phyloP scores from a whole-genome alignment of 1,140 invertebrate genomes.

The Caenorhabditis briggsae region DNA sequence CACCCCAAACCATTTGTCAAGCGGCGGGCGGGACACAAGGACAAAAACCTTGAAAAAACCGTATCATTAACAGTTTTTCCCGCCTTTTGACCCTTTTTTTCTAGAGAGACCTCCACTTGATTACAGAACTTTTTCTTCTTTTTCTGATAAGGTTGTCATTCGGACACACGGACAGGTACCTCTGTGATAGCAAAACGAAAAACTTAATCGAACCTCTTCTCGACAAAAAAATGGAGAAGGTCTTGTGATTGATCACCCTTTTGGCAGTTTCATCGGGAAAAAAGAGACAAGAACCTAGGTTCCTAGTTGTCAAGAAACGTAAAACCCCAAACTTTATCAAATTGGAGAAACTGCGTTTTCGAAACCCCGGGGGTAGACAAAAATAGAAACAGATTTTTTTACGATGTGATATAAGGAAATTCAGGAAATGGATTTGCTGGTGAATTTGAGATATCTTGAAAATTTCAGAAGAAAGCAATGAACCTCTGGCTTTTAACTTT shows the following conservation, averaged over 20 bases:
- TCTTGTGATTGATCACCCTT: slow-evolving; percentile 48
- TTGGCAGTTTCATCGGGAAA: slow-evolving; percentile 20
- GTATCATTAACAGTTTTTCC: slow-evolving; percentile 54
- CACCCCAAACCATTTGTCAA: background rate
- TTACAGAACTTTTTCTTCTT: slow-evolving; percentile 41
- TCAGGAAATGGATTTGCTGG: no score
- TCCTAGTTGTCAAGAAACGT: background rate
- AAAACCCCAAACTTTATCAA: background rate
- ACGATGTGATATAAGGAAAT: no score
- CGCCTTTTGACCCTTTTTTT: background rate
- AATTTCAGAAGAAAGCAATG: no score
- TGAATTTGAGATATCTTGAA: no score
- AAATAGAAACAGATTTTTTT: no score
- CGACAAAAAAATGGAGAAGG: background rate
- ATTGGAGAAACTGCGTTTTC: background rate
- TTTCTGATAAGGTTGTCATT: background rate
- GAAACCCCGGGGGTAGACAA: background rate
- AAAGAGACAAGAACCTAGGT: background rate
- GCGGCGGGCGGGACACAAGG: background rate
- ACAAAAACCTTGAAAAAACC: slow-evolving; percentile 36
- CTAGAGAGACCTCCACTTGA: slow-evolving; percentile 15
- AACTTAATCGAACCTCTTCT: slow-evolving; percentile 52
- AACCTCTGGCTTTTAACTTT: no score
- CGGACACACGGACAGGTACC: background rate
- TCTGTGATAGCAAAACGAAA: background rate